Evolutionary conservation across 2,797 vertebrate species (phyloP), one percentile per base, ranked within the genome.

Genomic region (Todus mexicanus): DNA sequence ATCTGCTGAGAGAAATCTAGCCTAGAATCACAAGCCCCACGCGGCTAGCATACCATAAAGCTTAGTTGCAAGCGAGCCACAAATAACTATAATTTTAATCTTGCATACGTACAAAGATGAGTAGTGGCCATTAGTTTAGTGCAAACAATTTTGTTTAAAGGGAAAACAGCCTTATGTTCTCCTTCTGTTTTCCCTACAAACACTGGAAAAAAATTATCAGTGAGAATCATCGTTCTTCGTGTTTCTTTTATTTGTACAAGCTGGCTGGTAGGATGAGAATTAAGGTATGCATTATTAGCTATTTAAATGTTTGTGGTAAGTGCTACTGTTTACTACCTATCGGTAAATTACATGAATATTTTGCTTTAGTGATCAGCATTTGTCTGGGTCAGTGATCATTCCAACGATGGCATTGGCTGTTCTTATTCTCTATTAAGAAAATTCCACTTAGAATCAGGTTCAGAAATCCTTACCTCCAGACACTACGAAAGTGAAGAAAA

Each of bases 381-480:
- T 65, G 94, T 95, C 89, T 96, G 65, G 91, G 80, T 95, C 93
- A 95, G 93, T 92, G 88, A 92, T 72, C 87, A 53, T 88, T 66
- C 83, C 91, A 33, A 64, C 15, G 64, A 90, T 29, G 71, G 89
- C 80, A 57, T 89, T 78, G 69, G 88, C 94, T 89, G 10, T 89
- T 82, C 50, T 84, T 92, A 77, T 94, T 96, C 89, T 87, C 9
- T 81, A 38, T 81, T 47, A 66, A 91, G 90, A 71, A 84, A 93
- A 90, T 77, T 42, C 84, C 89, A 81, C 92, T 72, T 88, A 95
- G 94, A 91, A 90, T 96, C 96, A 96, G 95, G 95, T 97, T 97
- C 93, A 96, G 94, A 70, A 92, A 92, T 95, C 84, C 93, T 94
- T 93, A 87, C 94, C 97, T 97, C 96, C 95, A 97, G 93, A 74